Evolutionary conservation across 2,797 vertebrate genomes (phyloP), one percentile per base, ranked within the genome.

Genomic region (Xenops minutus): DNA sequence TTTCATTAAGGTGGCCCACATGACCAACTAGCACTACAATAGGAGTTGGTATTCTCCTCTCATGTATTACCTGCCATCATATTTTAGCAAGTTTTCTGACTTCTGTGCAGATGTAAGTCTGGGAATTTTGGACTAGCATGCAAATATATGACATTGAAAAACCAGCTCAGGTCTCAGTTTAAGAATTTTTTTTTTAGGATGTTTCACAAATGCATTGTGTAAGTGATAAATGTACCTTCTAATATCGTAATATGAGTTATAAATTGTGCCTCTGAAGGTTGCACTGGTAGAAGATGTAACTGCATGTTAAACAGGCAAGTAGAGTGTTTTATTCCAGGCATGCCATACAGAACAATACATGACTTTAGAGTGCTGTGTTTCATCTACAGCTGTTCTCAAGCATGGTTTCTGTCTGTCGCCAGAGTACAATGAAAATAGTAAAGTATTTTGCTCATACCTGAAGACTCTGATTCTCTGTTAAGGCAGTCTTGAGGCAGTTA

Each of bases 401-500:
- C 29, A 37, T 30, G 30, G 14, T 52, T 19, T 23, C 6, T 17
- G 44, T 59, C 20, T 51, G 34, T 68, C 26, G 48, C 32, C 11
- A 48, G 18, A 55, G 9, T 6, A 55, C 9, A 79, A 59, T 10
- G 18, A 43, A 14, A 59, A 43, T 6, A 69, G 22, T 23, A 16
- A 89, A 82, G 39, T 12, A 58, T 85, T 94, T 88, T 51, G 36
- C 16, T 83, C 78, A 7, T 96, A 98, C 98, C 97, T 98, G 94
- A 75, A 98, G 97, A 66, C 11, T 79, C 86, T 94, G 90, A 12
- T 96, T 97, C 63, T 96, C 94, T 48, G 64, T 68, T 91, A 96
- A 73, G 51, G 90, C 86, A 67, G 79, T 94, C 86, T 67, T 96
- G 69, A 98, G 95, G 74, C 30, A 64, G 8, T 92, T 83, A 44